phyloP scores from a whole-genome alignment of 2,797 vertebrate genomes.

The Micrastur ruficollis region DNA sequence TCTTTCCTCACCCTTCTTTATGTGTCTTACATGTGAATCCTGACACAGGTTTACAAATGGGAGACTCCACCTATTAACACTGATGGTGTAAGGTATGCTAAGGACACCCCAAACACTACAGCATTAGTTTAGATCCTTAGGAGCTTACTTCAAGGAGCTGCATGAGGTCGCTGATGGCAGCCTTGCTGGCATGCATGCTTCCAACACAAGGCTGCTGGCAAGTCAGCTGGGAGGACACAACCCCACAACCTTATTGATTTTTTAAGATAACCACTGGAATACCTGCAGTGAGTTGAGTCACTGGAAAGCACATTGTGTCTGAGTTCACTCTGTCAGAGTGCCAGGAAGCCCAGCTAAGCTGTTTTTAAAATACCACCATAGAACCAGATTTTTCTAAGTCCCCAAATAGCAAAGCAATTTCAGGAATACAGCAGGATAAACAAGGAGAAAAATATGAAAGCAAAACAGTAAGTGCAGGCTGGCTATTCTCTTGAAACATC shows the following conservation, averaged over 20 bases:
- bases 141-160: background rate
- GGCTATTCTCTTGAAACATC: constrained; percentile 27
- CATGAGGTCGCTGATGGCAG: background rate
- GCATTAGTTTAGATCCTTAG: background rate
- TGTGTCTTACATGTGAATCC: background rate
- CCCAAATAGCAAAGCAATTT: constrained; percentile 55
- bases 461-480: constrained; percentile 6
- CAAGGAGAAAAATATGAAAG: constrained; percentile 29
- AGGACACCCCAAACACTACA: background rate
- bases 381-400: constrained; percentile 4
- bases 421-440: constrained; percentile 26
- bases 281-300: background rate
- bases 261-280: background rate
- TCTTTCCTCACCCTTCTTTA: background rate
- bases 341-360: background rate
- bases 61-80: background rate
- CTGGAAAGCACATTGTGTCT: background rate
- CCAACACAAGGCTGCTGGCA: background rate
- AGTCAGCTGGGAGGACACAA: background rate
- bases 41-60: background rate
- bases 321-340: background rate
- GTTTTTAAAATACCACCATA: constrained; percentile 13
- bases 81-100: background rate
- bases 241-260: background rate
- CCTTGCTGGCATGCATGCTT: background rate